Evolutionary conservation across 2,888 invertebrate species (phyloP).

Genomic region (Agonum fuliginosum): DNA sequence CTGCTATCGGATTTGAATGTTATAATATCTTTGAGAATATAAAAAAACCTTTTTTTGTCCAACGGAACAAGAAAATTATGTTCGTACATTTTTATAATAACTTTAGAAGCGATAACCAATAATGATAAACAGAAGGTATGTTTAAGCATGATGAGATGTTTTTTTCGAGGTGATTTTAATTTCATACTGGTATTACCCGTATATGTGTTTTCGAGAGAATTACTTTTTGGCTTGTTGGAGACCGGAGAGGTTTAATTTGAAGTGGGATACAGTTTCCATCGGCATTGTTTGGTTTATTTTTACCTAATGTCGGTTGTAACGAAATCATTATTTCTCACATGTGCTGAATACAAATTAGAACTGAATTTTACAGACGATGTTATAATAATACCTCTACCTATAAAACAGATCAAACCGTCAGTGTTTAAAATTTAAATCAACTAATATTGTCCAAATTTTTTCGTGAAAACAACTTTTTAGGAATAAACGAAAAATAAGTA

Average conservation of each 20-base stretch:
- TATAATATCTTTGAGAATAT: constrained; percentile 53
- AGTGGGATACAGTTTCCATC: constrained; percentile 29
- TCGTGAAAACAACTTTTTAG: no score
- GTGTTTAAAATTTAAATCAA: no score
- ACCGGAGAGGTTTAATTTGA: constrained; percentile 12
- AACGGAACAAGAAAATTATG: constrained; percentile 57
- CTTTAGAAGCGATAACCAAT: constrained; percentile 55
- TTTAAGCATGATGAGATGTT: constrained; percentile 38
- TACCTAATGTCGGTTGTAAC: constrained; percentile 3
- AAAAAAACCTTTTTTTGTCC: constrained; percentile 54
- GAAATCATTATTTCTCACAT: background rate
- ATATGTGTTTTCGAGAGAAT: constrained; percentile 38
- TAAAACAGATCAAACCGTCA: no score
- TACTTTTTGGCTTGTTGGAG: constrained; percentile 15
- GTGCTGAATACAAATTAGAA: background rate
- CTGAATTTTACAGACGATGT: no score
- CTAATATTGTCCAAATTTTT: no score
- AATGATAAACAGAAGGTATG: constrained; percentile 58
- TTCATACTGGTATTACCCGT: constrained; percentile 55
- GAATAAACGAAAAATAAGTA: no score
- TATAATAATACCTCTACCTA: no score
- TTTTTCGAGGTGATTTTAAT: constrained; percentile 42
- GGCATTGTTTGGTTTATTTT: background rate
- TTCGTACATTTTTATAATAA: constrained; percentile 58
- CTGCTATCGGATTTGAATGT: constrained; percentile 58